Evolutionary conservation across 2,888 invertebrate genomes (phyloP).

Genomic region (Drosophila dives): DNA sequence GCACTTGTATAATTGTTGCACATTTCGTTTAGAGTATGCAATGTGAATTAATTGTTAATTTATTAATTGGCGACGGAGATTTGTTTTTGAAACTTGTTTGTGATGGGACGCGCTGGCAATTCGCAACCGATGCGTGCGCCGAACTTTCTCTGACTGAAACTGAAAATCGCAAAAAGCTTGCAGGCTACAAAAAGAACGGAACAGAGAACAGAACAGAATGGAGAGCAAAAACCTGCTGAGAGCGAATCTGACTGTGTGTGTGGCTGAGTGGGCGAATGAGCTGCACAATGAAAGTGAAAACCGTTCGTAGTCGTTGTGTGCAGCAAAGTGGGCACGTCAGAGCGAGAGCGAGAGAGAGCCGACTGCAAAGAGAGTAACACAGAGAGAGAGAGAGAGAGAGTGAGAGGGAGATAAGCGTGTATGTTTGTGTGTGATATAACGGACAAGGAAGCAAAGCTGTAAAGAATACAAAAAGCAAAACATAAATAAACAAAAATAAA

Average conservation of each 20-base stretch:
- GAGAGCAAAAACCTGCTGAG: slow-evolving; percentile 43
- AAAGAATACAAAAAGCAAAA: slow-evolving; percentile 77
- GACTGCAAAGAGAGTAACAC: slow-evolving; percentile 7
- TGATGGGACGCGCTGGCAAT: slow-evolving; percentile 51
- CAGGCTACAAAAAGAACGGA: slow-evolving; percentile 35
- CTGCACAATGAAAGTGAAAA: slow-evolving; percentile 77
- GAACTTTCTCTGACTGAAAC: slow-evolving; percentile 85
- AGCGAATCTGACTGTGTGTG: slow-evolving; percentile 8
- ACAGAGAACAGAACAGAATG: slow-evolving; percentile 33
- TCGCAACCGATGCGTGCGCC: slow-evolving; percentile 83
- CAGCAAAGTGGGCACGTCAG: slow-evolving; percentile 53
- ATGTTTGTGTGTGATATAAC: slow-evolving; percentile 21
- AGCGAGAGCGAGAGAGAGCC: slow-evolving; percentile 39
- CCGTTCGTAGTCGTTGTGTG: slow-evolving; percentile 42
- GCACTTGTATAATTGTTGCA: slow-evolving; percentile 44
- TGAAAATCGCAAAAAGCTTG: slow-evolving; percentile 54
- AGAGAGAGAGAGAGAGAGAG: slow-evolving; percentile 30
- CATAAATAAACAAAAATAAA: slow-evolving; percentile 81
- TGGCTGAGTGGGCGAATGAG: slow-evolving; percentile 49
- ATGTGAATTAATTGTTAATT: slow-evolving; percentile 21
- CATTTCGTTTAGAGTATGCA: slow-evolving; percentile 29
- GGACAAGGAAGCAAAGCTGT: slow-evolving; percentile 68
- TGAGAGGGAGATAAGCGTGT: slow-evolving; percentile 16
- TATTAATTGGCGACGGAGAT: slow-evolving; percentile 34
- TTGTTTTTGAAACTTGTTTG: slow-evolving; percentile 29